phyloP scores from a whole-genome alignment of 2,888 invertebrate genomes.

The Ennomos quercinarius region DNA sequence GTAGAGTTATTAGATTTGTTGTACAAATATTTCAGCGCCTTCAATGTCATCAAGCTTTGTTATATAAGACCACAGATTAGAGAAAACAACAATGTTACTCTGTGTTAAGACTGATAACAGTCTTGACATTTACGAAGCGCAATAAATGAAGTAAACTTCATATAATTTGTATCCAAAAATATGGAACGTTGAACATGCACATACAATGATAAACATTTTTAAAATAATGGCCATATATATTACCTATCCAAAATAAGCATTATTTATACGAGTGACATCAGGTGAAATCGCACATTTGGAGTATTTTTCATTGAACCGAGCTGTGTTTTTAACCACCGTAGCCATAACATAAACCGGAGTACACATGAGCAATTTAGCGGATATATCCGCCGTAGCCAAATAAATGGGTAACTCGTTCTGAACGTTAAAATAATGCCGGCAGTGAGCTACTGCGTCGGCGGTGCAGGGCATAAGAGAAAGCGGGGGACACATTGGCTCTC shows the following conservation, averaged over 20 bases:
- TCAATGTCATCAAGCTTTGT: no score
- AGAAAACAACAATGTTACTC: no score
- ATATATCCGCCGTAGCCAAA: constrained; percentile 21
- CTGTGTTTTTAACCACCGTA: constrained; percentile 2
- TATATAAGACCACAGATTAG: no score
- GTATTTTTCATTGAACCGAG: not conserved
- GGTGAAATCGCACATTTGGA: not conserved
- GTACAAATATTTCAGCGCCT: no score
- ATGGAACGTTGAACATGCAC: no score
- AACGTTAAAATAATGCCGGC: constrained; percentile 34
- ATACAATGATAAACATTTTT: not conserved
- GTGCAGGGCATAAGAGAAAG: not conserved
- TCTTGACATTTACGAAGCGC: no score
- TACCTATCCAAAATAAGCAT: no score
- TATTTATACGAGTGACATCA: no score
- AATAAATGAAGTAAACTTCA: no score
- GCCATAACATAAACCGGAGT: constrained; percentile 28
- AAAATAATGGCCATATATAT: not conserved
- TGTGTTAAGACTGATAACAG: no score
- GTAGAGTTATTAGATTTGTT: no score
- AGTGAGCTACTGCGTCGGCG: constrained; percentile 9
- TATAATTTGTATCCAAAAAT: no score
- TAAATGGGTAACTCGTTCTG: constrained; percentile 19
- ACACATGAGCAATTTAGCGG: constrained; percentile 36
- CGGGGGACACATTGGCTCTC: not conserved